These are phyloP conservation scores for Drosophila helvetica DNA, from an alignment of 2,888 invertebrate genomes.

Conservation along the genomic window DNA sequence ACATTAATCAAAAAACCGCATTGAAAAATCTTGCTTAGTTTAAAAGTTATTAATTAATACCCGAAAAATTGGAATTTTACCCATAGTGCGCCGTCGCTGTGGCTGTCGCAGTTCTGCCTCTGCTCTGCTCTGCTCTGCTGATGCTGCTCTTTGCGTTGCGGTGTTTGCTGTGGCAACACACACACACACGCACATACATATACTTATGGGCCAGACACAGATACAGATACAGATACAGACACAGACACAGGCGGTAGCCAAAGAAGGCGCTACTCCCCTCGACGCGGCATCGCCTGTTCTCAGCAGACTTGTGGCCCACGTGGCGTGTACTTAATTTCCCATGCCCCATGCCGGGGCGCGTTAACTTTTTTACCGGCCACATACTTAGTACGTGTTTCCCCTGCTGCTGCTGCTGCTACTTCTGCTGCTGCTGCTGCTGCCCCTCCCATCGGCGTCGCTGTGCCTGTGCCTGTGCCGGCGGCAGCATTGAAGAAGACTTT, in stretches of 20 bases:
- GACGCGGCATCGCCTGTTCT: constrained; percentile 45
- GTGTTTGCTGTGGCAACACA: constrained; percentile 50
- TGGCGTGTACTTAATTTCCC: constrained; percentile 75
- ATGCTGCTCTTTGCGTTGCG: constrained; percentile 26
- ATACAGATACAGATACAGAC: constrained; percentile 12
- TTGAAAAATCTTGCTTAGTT: too few relatives aligned
- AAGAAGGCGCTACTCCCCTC: constrained; percentile 14
- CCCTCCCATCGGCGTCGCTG: background rate
- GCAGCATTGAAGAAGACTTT: constrained; percentile 62
- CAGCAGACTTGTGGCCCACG: constrained; percentile 69
- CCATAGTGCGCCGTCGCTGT: background rate
- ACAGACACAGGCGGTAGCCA: constrained; percentile 25
- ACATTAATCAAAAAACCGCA: too few relatives aligned
- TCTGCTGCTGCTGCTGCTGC: background rate
- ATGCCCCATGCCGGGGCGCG: constrained; percentile 60
- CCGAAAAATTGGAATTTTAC: too few relatives aligned
- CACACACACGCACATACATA: constrained; percentile 16
- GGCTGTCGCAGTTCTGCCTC: constrained; percentile 7
- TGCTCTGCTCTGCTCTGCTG: background rate
- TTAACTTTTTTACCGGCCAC: constrained; percentile 56
- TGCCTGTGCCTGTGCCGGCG: constrained; percentile 4
- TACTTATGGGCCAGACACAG: background rate
- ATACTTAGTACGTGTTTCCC: constrained; percentile 31
- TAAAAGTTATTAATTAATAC: too few relatives aligned
- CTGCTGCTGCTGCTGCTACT: background rate